Percentiles rank a stretch among this genome's conserved stretches.
phyloP scores from a whole-genome alignment of 2,113 vertebrate species.

The Capreolus pygargus region DNA sequence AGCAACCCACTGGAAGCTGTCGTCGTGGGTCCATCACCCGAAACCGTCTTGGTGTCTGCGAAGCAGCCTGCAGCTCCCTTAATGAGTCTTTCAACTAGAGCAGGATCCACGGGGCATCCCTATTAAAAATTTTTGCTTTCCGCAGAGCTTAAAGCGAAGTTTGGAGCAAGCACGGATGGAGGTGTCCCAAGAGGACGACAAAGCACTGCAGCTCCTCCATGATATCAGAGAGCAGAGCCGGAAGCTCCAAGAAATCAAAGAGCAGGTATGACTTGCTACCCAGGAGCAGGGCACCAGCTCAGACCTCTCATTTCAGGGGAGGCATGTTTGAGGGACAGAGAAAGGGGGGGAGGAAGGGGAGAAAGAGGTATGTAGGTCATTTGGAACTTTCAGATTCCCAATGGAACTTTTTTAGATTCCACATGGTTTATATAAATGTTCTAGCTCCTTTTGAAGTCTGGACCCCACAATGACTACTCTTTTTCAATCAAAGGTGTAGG shows the following conservation, averaged over 20 bases:
- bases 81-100: conserved; percentile 66
- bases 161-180: conserved; percentile 98
- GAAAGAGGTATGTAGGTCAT: conserved; percentile 16
- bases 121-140: conserved; percentile 82
- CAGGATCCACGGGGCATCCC: conserved; percentile 61
- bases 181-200: conserved; percentile 98
- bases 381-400: background rate
- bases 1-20: conserved; percentile 6
- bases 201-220: conserved; percentile 96
- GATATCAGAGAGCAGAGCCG: conserved; percentile 98
- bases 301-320: background rate
- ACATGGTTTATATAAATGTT: background rate
- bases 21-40: conserved; percentile 1
- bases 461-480: background rate
- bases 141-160: conserved; percentile 98
- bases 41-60: background rate
- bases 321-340: background rate
- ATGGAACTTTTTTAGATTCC: background rate
- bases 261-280: conserved; percentile 88
- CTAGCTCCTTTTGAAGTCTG: background rate
- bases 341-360: background rate
- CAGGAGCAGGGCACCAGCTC: background rate
- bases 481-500: background rate
- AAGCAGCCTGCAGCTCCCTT: conserved; percentile 62
- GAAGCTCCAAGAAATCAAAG: conserved; percentile 99